Conservation (phyloP, 2,888 invertebrate genomes). For the Drosophila meridiana region DNA sequence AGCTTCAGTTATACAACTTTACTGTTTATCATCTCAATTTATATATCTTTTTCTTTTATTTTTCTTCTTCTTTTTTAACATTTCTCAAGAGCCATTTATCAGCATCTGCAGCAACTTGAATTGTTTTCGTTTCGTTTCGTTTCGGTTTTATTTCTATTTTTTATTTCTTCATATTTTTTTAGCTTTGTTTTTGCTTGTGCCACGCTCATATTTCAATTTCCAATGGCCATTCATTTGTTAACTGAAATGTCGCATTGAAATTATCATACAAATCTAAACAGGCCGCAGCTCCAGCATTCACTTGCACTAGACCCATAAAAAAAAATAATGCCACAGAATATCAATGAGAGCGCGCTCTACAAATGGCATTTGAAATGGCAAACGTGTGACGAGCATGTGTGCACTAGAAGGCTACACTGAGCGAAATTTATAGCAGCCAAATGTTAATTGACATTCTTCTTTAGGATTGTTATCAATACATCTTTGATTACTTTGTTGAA, state of each 20-base stretch:
- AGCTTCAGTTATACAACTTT: slow-evolving; percentile 11
- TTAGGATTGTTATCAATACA: not conserved
- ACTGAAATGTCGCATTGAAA: slow-evolving; percentile 65
- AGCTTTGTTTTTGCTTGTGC: slow-evolving; percentile 2
- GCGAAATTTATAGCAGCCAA: slow-evolving; percentile 19
- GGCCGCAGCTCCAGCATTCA: slow-evolving; percentile 34
- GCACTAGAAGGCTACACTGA: slow-evolving; percentile 30
- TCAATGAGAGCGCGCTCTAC: slow-evolving; percentile 66
- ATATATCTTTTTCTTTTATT: not conserved
- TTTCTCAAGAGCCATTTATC: slow-evolving; percentile 55
- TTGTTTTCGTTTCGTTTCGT: slow-evolving; percentile 29
- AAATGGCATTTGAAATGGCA: slow-evolving; percentile 68
- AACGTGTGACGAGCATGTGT: slow-evolving; percentile 40
- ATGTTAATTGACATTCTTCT: not conserved
- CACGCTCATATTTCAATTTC: slow-evolving; percentile 61
- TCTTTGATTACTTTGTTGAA: not conserved
- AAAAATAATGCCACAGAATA: slow-evolving; percentile 58
- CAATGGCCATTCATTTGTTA: slow-evolving; percentile 51
- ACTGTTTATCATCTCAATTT: slow-evolving; percentile 43
- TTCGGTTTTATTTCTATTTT: slow-evolving; percentile 17
- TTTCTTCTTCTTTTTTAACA: slow-evolving; percentile 4
- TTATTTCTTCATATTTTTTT: not conserved
- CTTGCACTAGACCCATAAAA: slow-evolving; percentile 61
- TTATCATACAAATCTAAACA: slow-evolving; percentile 55
- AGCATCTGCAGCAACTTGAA: slow-evolving; percentile 33